A percentile compares a stretch with the other conserved stretches of the same genome.
Evolutionary conservation across 2,113 vertebrate genomes (phyloP).

Genomic region (Aphyosemion australe): DNA sequence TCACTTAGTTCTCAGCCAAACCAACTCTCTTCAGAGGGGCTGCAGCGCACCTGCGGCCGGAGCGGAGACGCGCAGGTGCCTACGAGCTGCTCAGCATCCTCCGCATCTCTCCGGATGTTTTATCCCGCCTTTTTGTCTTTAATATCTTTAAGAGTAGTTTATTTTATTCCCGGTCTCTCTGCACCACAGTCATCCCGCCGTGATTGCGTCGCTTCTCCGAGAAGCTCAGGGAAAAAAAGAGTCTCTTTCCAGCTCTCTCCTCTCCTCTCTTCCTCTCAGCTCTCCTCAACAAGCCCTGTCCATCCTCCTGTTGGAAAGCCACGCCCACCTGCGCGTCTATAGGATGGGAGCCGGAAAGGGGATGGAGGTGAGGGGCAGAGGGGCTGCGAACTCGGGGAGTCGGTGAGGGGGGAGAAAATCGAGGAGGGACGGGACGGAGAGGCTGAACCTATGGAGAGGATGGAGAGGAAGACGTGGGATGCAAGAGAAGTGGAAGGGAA

Average conservation of each 20-base stretch:
- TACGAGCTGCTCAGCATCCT: constrained; percentile 20
- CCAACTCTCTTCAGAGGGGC: constrained; percentile 32
- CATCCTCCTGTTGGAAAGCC: constrained; percentile 52
- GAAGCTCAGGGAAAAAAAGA: constrained; percentile 51
- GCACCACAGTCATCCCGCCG: constrained; percentile 65
- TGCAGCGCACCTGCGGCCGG: constrained; percentile 58
- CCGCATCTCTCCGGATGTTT: constrained; percentile 12
- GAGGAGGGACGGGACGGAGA: neutral
- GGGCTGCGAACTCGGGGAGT: constrained; percentile 30
- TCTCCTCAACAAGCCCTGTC: constrained; percentile 36
- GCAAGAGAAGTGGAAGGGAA: constrained; percentile 27
- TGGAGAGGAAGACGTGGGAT: constrained; percentile 32
- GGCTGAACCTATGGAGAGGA: constrained; percentile 16
- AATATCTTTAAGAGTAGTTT: constrained; percentile 2
- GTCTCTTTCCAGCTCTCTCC: constrained; percentile 51
- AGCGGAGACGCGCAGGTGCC: constrained; percentile 57
- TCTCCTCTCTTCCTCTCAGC: constrained; percentile 30
- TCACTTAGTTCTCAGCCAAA: constrained; percentile 26
- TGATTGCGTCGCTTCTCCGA: constrained; percentile 64
- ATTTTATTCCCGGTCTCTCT: constrained; percentile 41
- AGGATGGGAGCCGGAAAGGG: constrained; percentile 57
- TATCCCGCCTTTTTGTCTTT: constrained; percentile 16
- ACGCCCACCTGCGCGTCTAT: constrained; percentile 66
- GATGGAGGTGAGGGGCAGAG: constrained; percentile 30
- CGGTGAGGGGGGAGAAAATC: constrained; percentile 3